Conservation (phyloP, 2,888 invertebrate species). For the Cremastinae sp. region DNA sequence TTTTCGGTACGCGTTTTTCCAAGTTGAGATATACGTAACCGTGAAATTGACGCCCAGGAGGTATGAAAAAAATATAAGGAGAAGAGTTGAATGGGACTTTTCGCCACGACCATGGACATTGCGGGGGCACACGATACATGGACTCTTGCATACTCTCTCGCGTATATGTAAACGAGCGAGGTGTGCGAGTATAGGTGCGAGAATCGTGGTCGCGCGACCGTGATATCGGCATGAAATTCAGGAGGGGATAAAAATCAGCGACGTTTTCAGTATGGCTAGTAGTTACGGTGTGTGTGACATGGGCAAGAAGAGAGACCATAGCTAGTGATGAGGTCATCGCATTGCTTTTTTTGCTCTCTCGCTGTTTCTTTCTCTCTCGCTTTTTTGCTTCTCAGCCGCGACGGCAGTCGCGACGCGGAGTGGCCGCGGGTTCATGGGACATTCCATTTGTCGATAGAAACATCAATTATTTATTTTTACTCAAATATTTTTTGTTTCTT, state of each 20-base stretch:
- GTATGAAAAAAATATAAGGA: neutral
- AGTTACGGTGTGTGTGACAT: slow-evolving; percentile 66
- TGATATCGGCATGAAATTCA: slow-evolving; percentile 49
- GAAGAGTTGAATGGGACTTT: neutral
- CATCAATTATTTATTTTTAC: slow-evolving; percentile 1
- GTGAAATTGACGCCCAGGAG: neutral
- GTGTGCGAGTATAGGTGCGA: slow-evolving; percentile 22
- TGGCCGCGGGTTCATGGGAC: slow-evolving; percentile 62
- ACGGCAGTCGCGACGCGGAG: slow-evolving; percentile 77
- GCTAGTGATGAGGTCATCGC: slow-evolving; percentile 78
- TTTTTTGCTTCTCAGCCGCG: slow-evolving; percentile 65
- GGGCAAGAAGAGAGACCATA: slow-evolving; percentile 71
- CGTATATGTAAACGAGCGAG: neutral
- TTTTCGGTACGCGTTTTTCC: no score
- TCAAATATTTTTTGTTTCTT: neutral
- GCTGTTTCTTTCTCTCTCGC: slow-evolving; percentile 17
- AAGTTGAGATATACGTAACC: neutral
- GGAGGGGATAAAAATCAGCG: slow-evolving; percentile 44
- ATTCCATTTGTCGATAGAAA: slow-evolving; percentile 4
- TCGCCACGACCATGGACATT: slow-evolving; percentile 1
- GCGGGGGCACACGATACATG: slow-evolving; percentile 12
- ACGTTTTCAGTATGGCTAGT: slow-evolving; percentile 77
- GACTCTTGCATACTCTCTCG: slow-evolving; percentile 1
- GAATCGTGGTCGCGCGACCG: slow-evolving; percentile 43
- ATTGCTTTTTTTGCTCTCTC: slow-evolving; percentile 69